These are phyloP conservation scores for Heliangelus exortis DNA, from an alignment of 2,797 vertebrate genomes.

Conservation along the genomic window DNA sequence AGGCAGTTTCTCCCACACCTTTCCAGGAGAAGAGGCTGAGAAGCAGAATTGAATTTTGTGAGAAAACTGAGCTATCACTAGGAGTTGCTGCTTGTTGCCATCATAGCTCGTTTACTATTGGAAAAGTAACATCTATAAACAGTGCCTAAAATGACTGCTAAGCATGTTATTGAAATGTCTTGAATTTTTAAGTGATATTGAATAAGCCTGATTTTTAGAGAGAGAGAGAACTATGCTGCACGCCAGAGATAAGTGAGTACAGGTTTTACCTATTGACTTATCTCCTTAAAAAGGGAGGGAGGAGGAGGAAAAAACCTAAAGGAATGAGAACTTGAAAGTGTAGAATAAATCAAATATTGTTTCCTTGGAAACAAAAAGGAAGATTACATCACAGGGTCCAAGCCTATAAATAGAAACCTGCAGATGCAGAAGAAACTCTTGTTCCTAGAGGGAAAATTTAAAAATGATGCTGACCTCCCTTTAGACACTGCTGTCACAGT, in stretches of 20 bases:
- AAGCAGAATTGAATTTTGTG: background rate
- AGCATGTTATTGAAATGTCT: background rate
- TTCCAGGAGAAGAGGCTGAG: background rate
- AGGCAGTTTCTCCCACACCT: background rate
- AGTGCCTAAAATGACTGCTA: background rate
- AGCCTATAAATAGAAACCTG: constrained; percentile 50
- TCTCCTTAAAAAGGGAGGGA: background rate
- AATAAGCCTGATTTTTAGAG: constrained; percentile 4
- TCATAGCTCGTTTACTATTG: background rate
- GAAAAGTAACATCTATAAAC: background rate
- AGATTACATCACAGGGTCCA: constrained; percentile 59
- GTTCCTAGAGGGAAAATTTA: constrained; percentile 30
- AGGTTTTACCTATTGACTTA: constrained; percentile 30
- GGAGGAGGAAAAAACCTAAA: background rate
- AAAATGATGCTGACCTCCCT: constrained; percentile 33
- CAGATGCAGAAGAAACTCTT: constrained; percentile 8
- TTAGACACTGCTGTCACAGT: constrained; percentile 36
- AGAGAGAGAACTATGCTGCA: background rate
- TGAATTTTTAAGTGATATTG: background rate
- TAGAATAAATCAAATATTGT: constrained; percentile 53
- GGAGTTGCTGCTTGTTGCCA: background rate
- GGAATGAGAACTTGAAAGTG: constrained; percentile 12
- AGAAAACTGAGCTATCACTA: background rate
- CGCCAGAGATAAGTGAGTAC: background rate
- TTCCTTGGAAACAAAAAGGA: constrained; percentile 67